phyloP scores from a whole-genome alignment of 2,113 vertebrate species.

The Salminus brasiliensis region DNA sequence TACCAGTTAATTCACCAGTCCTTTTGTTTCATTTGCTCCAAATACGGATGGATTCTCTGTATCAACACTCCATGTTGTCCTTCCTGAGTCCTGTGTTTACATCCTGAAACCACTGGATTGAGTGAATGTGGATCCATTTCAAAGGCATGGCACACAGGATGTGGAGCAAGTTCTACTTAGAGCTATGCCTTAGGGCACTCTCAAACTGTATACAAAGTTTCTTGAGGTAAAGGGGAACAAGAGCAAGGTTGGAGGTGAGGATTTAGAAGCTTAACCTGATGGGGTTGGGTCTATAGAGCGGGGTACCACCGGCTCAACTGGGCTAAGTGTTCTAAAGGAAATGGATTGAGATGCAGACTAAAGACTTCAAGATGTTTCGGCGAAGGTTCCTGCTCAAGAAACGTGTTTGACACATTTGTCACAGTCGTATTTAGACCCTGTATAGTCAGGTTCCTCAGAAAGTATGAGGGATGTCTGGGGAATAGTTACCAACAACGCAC shows the following conservation, averaged over 20 bases:
- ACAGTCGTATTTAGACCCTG: not conserved
- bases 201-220: not conserved
- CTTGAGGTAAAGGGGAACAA: not conserved
- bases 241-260: slow-evolving; percentile 2
- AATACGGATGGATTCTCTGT: slow-evolving; percentile 14
- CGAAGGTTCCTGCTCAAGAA: not conserved
- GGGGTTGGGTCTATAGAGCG: not conserved
- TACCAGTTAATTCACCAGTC: slow-evolving; percentile 24
- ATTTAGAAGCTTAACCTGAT: slow-evolving; percentile 21
- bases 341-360: not conserved
- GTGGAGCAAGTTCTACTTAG: not conserved
- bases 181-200: not conserved
- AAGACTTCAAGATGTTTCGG: not conserved
- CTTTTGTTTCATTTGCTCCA: slow-evolving; percentile 21
- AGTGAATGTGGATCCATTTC: slow-evolving; percentile 21
- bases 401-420: not conserved
- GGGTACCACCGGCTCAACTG: not conserved
- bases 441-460: not conserved
- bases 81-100: slow-evolving; percentile 5
- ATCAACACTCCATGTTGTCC: slow-evolving; percentile 27
- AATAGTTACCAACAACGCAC: not conserved
- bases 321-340: not conserved
- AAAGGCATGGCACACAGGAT: slow-evolving; percentile 11
- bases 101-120: not conserved
- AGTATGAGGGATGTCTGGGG: not conserved